Evolutionary conservation across 2,888 invertebrate genomes (phyloP).

Genomic region (Epistrophe eligans): DNA sequence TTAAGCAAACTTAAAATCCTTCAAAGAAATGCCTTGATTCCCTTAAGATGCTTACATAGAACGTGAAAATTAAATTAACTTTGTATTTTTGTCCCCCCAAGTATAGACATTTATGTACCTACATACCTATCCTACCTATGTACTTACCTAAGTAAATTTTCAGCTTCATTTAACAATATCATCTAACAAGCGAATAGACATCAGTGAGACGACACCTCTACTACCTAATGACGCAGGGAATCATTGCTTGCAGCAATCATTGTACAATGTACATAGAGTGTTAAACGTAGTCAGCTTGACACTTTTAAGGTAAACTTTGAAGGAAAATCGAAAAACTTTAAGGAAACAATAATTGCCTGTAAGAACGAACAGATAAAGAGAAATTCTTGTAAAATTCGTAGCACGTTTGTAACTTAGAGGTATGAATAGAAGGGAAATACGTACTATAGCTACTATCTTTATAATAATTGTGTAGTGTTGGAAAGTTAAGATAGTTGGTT

Average conservation of each 20-base stretch:
- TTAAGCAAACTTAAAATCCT: background rate
- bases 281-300: conserved; percentile 19
- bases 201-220: background rate
- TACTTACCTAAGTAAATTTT: conserved; percentile 18
- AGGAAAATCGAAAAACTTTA: conserved; percentile 3
- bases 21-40: background rate
- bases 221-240: conserved; percentile 31
- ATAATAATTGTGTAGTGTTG: no score
- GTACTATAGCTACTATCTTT: no score
- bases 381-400: background rate
- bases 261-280: background rate
- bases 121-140: background rate
- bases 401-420: background rate
- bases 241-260: conserved; percentile 29
- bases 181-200: conserved; percentile 6
- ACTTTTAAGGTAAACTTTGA: conserved; percentile 6
- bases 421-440: background rate
- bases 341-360: background rate
- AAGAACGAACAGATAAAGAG: conserved; percentile 4
- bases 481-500: no score
- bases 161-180: conserved; percentile 35
- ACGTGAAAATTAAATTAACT: conserved; percentile 4
- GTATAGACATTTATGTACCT: no score
- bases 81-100: background rate
- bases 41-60: background rate